Evolutionary conservation across 1,140 invertebrate species (phyloP).

Genomic region (Leptoteleia sp.): DNA sequence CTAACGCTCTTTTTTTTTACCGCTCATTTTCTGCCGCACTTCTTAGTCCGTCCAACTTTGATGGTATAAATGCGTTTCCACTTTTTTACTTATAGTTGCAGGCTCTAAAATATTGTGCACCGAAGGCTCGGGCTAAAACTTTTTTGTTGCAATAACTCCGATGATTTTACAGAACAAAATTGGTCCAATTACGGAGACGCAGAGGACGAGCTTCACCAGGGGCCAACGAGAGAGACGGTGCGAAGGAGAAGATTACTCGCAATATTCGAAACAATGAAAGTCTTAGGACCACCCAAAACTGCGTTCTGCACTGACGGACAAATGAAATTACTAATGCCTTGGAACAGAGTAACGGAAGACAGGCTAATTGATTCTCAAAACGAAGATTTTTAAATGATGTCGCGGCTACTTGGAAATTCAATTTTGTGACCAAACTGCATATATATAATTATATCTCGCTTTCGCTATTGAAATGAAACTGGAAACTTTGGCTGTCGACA

Average conservation of each 20-base stretch:
- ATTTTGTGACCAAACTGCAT: conserved; percentile 17
- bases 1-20: too few relatives aligned
- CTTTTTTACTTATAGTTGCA: conserved; percentile 11
- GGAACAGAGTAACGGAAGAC: conserved; percentile 26
- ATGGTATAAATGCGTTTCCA: conserved; percentile 19
- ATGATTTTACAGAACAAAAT: conserved; percentile 57
- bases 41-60: conserved; percentile 9
- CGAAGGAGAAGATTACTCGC: conserved; percentile 53
- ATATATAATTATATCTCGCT: conserved; percentile 23
- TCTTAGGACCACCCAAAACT: conserved; percentile 57
- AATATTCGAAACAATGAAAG: conserved; percentile 63
- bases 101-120: conserved; percentile 28
- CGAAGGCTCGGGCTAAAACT: conserved; percentile 17
- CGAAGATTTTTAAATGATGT: conserved; percentile 29
- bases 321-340: conserved; percentile 45
- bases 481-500: not conserved
- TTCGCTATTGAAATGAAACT: conserved; percentile 21
- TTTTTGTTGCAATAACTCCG: conserved; percentile 49
- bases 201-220: conserved; percentile 43
- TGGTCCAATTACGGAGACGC: conserved; percentile 55
- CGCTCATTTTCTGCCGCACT: conserved; percentile 2
- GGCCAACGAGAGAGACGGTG: conserved; percentile 33
- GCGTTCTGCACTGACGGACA: conserved; percentile 41
- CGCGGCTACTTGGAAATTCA: conserved; percentile 51
- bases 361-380: conserved; percentile 49